phyloP scores from a whole-genome alignment of 1,140 invertebrate species.

The Drosophila nikananu region DNA sequence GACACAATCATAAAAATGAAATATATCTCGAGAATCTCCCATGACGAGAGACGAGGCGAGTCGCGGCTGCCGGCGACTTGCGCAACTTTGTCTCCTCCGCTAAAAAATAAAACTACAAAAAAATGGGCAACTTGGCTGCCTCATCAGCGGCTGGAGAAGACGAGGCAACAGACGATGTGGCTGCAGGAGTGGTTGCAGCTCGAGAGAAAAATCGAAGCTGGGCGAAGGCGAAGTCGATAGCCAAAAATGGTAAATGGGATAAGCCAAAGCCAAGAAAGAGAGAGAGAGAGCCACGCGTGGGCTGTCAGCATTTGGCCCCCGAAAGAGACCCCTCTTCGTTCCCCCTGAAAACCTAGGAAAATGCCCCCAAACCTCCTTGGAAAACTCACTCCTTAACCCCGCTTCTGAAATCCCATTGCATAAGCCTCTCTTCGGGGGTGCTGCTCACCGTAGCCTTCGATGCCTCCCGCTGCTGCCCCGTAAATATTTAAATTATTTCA shows the following conservation, averaged over 20 bases:
- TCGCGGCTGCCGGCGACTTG: constrained; percentile 51
- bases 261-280: constrained; percentile 49
- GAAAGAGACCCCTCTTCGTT: not conserved
- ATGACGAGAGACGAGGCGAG: constrained; percentile 62
- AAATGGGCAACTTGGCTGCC: constrained; percentile 35
- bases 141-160: constrained; percentile 62
- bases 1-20: constrained; percentile 84
- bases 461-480: constrained; percentile 62
- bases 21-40: constrained; percentile 83
- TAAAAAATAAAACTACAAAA: constrained; percentile 10
- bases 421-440: constrained; percentile 75
- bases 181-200: constrained; percentile 74
- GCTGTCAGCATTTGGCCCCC: constrained; percentile 64
- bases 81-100: constrained; percentile 64
- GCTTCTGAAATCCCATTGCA: constrained; percentile 45
- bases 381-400: not conserved
- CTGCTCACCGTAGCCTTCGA: constrained; percentile 46
- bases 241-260: constrained; percentile 84
- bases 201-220: constrained; percentile 53
- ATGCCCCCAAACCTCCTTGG: not conserved
- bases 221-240: constrained; percentile 74
- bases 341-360: not conserved
- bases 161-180: constrained; percentile 39
- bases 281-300: constrained; percentile 79
- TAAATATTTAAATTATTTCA: constrained; percentile 84